Base-by-base conservation (phyloP, 2,797 vertebrate species). In the Sparidentex hasta region DNA sequence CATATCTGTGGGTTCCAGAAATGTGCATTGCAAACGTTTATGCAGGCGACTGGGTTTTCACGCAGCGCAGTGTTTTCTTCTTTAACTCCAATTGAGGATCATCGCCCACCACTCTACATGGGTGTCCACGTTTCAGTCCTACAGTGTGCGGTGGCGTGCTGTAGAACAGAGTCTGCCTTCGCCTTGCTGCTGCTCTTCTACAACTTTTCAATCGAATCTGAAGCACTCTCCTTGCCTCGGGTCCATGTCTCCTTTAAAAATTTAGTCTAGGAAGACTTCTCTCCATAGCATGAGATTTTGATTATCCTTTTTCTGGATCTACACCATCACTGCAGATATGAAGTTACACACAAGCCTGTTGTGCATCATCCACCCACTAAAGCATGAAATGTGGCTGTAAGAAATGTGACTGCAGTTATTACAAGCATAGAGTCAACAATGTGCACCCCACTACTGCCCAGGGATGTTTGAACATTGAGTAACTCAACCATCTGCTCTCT, bases 391-490 rank as follows among this genome's bases (percentile, higher is more conserved):
- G 81, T 69, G 71, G 77, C 80, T 74, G 72, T 79, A 74, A 87
- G 85, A 87, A 84, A 89, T 85, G 83, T 76, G 84, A 89, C 74
- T 80, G 84, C 80, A 80, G 81, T 91, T 89, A 86, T 88, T 90
- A 87, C 82, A 86, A 84, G 83, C 65, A 20, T 61, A 87, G 78
- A 91, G 87, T 92, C 87, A 91, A 91, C 89, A 90, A 84, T 83
- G 80, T 86, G 87, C 74, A 65, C 83, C 84, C 71, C 58, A 47
- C 63, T 50, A 77, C 74, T 80, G 89, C 89, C 87, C 78, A 90
- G 74, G 87, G 90, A 87, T 85, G 80, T 92, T 92, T 88, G 82
- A 91, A 78, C 87, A 88, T 20, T 82, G 82, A 86, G 76, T 81
- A 86, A 88, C 84, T 88, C 82, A 76, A 77, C 78, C 82, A 88